A percentile compares a stretch with the other conserved stretches of the same genome.
Conservation (phyloP, 2,113 vertebrate genomes). For the Pterocles orientalis region DNA sequence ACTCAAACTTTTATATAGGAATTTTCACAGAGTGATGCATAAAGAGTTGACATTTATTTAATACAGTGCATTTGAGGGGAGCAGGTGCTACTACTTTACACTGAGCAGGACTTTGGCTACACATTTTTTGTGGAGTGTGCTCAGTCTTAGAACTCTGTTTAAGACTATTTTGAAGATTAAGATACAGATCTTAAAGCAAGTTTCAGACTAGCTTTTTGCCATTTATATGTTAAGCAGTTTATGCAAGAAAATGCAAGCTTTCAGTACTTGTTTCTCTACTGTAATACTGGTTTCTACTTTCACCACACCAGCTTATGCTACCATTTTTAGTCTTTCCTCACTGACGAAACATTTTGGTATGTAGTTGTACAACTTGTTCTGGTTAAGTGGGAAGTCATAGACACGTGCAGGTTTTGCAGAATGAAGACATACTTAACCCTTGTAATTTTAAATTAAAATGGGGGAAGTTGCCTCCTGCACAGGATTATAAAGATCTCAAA, state of each 20-base stretch:
- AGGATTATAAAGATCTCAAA: background rate
- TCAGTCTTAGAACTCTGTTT: background rate
- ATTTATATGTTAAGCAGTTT: background rate
- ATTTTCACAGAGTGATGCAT: background rate
- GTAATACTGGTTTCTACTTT: background rate
- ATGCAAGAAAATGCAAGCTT: background rate
- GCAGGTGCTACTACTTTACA: background rate
- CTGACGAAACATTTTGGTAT: background rate
- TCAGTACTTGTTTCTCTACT: background rate
- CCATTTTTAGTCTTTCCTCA: background rate
- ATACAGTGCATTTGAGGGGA: background rate
- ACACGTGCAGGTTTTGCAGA: background rate
- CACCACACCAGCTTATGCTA: fast-evolving
- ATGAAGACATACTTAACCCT: background rate
- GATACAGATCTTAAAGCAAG: background rate
- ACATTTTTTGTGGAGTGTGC: background rate
- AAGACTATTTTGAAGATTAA: background rate
- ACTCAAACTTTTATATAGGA: background rate
- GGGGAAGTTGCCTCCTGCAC: background rate
- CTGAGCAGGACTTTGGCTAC: background rate
- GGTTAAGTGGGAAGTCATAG: background rate
- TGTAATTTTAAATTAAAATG: background rate
- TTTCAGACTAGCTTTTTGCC: background rate
- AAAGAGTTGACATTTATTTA: background rate
- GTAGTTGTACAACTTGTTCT: background rate